A percentile compares a stretch with the other conserved stretches of the same genome.
phyloP scores from a whole-genome alignment of 2,797 vertebrate genomes.

The Cygnus olor region DNA sequence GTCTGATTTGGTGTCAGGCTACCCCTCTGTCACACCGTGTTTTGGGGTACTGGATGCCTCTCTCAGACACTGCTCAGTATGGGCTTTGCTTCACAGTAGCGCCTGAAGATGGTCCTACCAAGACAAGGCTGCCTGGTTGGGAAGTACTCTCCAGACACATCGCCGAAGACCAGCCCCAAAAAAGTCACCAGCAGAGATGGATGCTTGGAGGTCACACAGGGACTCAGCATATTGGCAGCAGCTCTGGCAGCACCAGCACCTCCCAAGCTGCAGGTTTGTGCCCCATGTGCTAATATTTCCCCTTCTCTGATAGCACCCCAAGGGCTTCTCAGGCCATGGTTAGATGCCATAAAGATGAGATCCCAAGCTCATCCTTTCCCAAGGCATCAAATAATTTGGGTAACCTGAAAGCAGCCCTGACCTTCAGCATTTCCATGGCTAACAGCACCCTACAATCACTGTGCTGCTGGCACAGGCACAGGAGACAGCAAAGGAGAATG shows the following conservation, averaged over 20 bases:
- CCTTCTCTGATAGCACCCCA: neutral
- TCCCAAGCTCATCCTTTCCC: neutral
- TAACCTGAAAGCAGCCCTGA: neutral
- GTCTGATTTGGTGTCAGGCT: neutral
- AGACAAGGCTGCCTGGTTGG: neutral
- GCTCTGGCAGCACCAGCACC: neutral
- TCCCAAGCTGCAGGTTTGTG: neutral
- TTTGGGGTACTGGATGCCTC: too few relatives aligned
- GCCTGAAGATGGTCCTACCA: neutral
- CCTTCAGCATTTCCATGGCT: neutral
- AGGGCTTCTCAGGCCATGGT: neutral
- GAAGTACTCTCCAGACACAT: neutral
- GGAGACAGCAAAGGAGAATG: constrained; percentile 54
- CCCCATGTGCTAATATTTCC: neutral
- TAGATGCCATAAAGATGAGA: neutral
- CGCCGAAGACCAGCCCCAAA: neutral
- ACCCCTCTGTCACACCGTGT: neutral
- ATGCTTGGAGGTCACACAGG: neutral
- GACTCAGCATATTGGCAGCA: neutral
- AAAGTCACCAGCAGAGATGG: neutral
- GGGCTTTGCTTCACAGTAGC: neutral
- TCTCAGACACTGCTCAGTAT: neutral
- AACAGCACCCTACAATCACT: neutral
- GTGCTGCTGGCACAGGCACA: neutral
- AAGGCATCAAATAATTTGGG: neutral